A percentile compares a stretch with the other conserved stretches of the same genome.
Evolutionary conservation across 2,797 vertebrate species (phyloP).

Genomic region (Acanthurus tractus): DNA sequence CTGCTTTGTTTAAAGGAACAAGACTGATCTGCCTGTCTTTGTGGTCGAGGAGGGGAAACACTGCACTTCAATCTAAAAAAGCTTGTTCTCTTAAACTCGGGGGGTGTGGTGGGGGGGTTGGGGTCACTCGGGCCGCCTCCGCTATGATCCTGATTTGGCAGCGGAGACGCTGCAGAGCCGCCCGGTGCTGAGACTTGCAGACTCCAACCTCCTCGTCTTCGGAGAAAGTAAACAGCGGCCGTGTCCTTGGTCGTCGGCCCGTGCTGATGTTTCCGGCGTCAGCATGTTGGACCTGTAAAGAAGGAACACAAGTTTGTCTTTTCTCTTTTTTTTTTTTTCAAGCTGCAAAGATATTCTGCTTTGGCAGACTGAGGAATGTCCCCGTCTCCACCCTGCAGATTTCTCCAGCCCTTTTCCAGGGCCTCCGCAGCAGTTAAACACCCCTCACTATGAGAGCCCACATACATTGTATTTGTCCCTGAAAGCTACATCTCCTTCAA

Average conservation of each 20-base stretch:
- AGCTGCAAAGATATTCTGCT: conserved; percentile 50
- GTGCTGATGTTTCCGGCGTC: conserved; percentile 39
- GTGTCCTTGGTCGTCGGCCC: conserved; percentile 60
- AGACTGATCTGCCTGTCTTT: neutral
- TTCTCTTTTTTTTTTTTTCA: conserved; percentile 30
- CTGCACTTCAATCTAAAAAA: too few species aligned
- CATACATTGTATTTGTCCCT: conserved; percentile 28
- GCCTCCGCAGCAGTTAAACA: conserved; percentile 54
- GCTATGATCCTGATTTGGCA: conserved; percentile 42
- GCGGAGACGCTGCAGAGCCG: conserved; percentile 26
- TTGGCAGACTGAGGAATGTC: conserved; percentile 73
- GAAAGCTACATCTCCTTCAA: conserved; percentile 6
- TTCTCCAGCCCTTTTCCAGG: conserved; percentile 44
- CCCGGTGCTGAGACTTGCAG: conserved; percentile 46
- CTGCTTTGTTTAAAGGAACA: neutral
- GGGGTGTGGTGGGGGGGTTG: too few species aligned
- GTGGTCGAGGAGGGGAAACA: neutral
- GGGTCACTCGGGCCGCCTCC: conserved; percentile 13
- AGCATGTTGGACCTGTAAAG: conserved; percentile 53
- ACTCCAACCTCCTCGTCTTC: conserved; percentile 6
- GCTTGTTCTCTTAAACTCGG: too few species aligned
- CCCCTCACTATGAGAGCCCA: conserved; percentile 35
- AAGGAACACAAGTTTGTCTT: conserved; percentile 32
- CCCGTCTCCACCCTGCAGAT: conserved; percentile 66
- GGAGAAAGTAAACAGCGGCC: conserved; percentile 47